Percentiles rank a stretch among this genome's conserved stretches.
These are phyloP conservation scores for Tauraco erythrolophus DNA, from an alignment of 2,113 vertebrate genomes.

Conservation along the genomic window DNA sequence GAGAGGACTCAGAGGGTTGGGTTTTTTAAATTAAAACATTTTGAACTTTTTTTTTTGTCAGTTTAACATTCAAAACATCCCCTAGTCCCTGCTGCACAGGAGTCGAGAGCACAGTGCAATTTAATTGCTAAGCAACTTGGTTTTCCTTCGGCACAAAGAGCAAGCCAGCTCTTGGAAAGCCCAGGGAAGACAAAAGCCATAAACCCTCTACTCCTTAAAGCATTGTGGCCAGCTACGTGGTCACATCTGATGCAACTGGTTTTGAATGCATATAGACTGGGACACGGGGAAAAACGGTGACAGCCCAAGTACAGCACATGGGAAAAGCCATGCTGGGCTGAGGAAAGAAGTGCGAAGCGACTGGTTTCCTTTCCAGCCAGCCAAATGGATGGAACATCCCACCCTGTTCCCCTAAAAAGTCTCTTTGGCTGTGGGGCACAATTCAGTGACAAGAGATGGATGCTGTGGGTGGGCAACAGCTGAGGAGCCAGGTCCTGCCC, in stretches of 20 bases:
- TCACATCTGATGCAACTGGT: not conserved
- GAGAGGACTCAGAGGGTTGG: not conserved
- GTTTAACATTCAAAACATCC: not conserved
- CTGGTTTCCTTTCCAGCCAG: not conserved
- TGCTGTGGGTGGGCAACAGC: not conserved
- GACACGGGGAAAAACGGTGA: fast-evolving
- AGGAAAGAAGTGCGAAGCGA: not conserved
- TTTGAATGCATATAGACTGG: not conserved
- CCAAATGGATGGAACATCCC: not conserved
- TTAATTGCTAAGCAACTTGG: not conserved
- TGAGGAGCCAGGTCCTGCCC: not conserved
- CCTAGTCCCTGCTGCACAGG: not conserved
- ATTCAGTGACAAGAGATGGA: not conserved
- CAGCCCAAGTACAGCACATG: not conserved
- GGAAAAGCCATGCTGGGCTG: not conserved
- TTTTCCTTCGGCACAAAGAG: not conserved
- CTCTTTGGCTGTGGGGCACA: not conserved
- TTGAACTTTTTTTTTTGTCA: not conserved
- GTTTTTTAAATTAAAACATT: not conserved
- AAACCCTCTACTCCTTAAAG: not conserved
- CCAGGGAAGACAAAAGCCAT: not conserved
- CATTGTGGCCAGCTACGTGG: not conserved
- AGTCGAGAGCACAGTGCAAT: not conserved
- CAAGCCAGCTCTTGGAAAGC: not conserved
- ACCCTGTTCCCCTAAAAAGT: not conserved